Percentiles rank a stretch among this genome's conserved stretches.
These are phyloP conservation scores for Eublepharis macularius DNA, from an alignment of 2,113 vertebrate species.

Conservation along the genomic window DNA sequence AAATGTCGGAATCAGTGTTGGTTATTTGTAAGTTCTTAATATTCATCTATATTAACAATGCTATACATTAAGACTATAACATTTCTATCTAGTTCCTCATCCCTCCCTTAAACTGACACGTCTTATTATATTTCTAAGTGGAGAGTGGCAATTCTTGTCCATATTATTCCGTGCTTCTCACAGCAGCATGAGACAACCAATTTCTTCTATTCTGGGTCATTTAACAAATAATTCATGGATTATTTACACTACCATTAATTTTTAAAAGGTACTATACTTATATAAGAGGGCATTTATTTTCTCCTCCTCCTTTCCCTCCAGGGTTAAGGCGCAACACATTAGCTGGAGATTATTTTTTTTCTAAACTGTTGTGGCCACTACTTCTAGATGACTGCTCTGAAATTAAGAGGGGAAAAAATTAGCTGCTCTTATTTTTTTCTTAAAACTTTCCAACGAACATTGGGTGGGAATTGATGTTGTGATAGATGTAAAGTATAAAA, in stretches of 20 bases:
- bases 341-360: neutral
- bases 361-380: neutral
- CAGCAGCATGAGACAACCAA: neutral
- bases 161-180: neutral
- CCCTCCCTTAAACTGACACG: neutral
- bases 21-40: neutral
- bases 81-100: neutral
- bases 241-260: neutral
- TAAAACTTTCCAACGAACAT: neutral
- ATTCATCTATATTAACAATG: neutral
- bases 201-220: neutral
- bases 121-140: neutral
- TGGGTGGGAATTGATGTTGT: neutral
- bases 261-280: neutral
- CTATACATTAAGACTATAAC: neutral
- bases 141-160: neutral
- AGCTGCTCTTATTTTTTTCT: conserved; percentile 23
- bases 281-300: neutral
- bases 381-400: neutral
- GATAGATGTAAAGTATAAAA: neutral
- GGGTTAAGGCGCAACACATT: neutral
- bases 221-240: neutral
- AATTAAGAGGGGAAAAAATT: neutral
- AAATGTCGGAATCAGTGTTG: neutral
- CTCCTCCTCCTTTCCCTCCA: neutral